Conservation (phyloP, 2,113 vertebrate genomes). For the Verasper variegatus region DNA sequence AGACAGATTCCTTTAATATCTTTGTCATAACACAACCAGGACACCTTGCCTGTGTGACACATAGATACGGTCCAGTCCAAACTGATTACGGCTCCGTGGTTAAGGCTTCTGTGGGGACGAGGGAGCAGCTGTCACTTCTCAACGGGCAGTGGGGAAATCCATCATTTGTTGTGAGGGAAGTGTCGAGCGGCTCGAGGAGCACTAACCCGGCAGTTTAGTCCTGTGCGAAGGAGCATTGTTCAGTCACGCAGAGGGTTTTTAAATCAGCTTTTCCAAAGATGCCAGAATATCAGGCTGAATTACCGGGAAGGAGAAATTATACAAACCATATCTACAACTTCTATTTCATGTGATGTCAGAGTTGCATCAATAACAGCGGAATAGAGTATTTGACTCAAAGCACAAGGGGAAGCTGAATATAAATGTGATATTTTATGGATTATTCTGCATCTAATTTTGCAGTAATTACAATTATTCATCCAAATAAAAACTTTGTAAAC, state of each 20-base stretch:
- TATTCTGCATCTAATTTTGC: too few species aligned
- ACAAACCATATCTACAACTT: background rate
- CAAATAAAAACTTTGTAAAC: too few species aligned
- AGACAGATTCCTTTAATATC: constrained; percentile 72
- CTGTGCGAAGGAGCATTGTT: background rate
- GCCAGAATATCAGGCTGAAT: background rate
- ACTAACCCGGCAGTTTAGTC: background rate
- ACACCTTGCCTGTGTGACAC: constrained; percentile 19
- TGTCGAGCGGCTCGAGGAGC: background rate
- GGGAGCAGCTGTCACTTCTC: constrained; percentile 38
- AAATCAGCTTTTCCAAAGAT: background rate
- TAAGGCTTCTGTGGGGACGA: constrained; percentile 17
- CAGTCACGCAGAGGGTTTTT: background rate
- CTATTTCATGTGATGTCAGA: background rate
- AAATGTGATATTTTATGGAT: too few species aligned
- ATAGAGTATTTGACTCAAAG: too few species aligned
- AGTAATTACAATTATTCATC: background rate
- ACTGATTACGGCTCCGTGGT: constrained; percentile 48
- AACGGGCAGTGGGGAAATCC: constrained; percentile 17
- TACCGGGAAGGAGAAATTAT: background rate
- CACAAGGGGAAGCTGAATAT: too few species aligned
- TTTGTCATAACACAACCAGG: constrained; percentile 46
- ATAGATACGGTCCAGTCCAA: constrained; percentile 59
- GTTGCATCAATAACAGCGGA: too few species aligned
- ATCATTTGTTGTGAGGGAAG: constrained; percentile 18